These are phyloP conservation scores for Pangasianodon hypophthalmus DNA, from an alignment of 2,113 vertebrate genomes.

Conservation along the genomic window DNA sequence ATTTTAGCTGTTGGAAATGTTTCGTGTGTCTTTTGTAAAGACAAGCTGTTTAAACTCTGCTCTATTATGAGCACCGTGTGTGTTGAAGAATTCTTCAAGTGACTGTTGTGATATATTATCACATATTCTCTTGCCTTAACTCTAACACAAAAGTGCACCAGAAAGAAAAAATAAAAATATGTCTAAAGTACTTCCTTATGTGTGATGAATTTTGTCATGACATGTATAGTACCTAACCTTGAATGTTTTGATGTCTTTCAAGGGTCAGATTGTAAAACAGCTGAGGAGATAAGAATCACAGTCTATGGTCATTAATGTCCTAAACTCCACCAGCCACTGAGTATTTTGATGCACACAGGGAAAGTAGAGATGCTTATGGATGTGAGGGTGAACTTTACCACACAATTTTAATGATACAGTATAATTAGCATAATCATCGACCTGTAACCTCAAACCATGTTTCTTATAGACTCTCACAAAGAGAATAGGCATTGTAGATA, in stretches of 20 bases:
- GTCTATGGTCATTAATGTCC: background rate
- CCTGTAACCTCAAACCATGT: background rate
- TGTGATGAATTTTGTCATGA: background rate
- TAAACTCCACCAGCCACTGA: background rate
- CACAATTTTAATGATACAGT: background rate
- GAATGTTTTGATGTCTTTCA: background rate
- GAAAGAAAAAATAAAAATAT: background rate
- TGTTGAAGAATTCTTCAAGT: slow-evolving; percentile 3
- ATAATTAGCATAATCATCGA: background rate
- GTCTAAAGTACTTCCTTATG: background rate
- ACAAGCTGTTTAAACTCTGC: slow-evolving; percentile 14
- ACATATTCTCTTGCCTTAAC: background rate
- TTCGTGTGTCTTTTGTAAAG: slow-evolving; percentile 19
- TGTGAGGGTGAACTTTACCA: background rate
- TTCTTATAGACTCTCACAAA: background rate
- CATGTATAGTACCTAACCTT: background rate
- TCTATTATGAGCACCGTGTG: background rate
- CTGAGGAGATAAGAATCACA: background rate
- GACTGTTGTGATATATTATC: slow-evolving; percentile 11
- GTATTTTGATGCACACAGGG: background rate
- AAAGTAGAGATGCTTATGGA: background rate
- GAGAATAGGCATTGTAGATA: background rate
- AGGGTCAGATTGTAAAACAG: background rate
- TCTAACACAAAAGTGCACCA: background rate
- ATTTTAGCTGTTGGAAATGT: background rate